Evolutionary conservation across 2,113 vertebrate species (phyloP), one percentile per base, ranked within the genome.

Genomic region (Climacteris rufus): DNA sequence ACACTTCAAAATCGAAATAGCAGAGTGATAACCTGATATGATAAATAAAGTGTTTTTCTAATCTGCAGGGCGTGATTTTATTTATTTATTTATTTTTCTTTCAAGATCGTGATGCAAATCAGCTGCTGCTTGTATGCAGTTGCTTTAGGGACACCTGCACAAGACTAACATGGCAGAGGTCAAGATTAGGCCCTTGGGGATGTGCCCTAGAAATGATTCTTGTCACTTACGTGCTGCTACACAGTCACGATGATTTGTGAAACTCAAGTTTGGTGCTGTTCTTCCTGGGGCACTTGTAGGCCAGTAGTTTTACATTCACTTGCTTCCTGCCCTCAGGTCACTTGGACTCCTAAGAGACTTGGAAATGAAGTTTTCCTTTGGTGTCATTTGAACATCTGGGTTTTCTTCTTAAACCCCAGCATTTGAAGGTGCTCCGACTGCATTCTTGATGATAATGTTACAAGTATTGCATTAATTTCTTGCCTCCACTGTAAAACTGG

Each of bases 241-340:
- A 19, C 63, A 60, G 71, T 37, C 63, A 53, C 0, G 1, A 42
- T 78, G 92, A 83, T 92, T 84, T 92, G 93, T 93, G 92, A 94
- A 93, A 94, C 2, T 19, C 63, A 66, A 22, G 59, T 60, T 71
- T 3, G 18, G 70, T 64, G n/a, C 81, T 81, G 64, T 17, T 92
- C 87, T 94, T 87, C 77, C 74, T 44, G 89, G 56, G 77, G 82
- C 86, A 70, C 74, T 81, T 96, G 89, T 87, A 89, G 88, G 70
- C 75, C 88, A 84, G 40, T 84, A 69, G 78, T 84, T 96, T 90
- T 95, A 94, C 93, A 82, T 82, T 76, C 61, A 75, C 64, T 83
- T 81, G 69, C 37, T 95, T 96, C 92, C 96, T 92, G 64, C 79
- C 83, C 83, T 78, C 37, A 22, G 92, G 88, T 90, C 31, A 0